Evolutionary conservation across 2,888 invertebrate species (phyloP).

Genomic region (Sinohyriopsis cumingii): DNA sequence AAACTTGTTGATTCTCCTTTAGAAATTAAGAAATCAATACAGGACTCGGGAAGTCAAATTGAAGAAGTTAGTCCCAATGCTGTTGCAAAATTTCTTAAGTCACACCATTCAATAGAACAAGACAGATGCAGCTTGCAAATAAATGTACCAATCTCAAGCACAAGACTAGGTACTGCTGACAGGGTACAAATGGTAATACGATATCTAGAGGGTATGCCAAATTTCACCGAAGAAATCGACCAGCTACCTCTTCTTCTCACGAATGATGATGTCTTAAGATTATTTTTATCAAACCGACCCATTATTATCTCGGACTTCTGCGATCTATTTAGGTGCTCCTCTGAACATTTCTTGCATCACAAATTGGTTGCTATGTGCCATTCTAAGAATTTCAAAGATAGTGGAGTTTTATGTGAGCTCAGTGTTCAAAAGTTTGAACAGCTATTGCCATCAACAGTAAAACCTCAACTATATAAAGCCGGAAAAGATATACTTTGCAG

Average conservation of each 20-base stretch:
- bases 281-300: conserved; percentile 26
- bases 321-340: conserved; percentile 11
- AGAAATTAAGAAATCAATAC: conserved; percentile 6
- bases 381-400: not conserved
- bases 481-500: too few relatives aligned
- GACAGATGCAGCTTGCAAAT: not conserved
- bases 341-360: conserved; percentile 6
- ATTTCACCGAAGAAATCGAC: conserved; percentile 22
- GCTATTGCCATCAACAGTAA: not conserved
- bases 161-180: conserved; percentile 6
- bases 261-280: conserved; percentile 35
- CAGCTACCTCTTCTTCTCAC: conserved; percentile 50
- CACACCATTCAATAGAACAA: not conserved
- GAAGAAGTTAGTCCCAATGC: conserved; percentile 3
- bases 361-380: not conserved
- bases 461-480: too few relatives aligned
- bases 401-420: conserved; percentile 3
- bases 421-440: conserved; percentile 2
- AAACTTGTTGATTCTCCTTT: conserved; percentile 15
- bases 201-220: conserved; percentile 22
- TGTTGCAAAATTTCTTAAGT: conserved; percentile 16
- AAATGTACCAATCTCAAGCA: not conserved
- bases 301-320: conserved; percentile 24
- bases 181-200: conserved; percentile 21
- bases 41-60: conserved; percentile 2